A percentile compares a stretch with the other conserved stretches of the same genome.
These are phyloP conservation scores for Tipula vernalis DNA, from an alignment of 2,888 invertebrate species.

Conservation along the genomic window DNA sequence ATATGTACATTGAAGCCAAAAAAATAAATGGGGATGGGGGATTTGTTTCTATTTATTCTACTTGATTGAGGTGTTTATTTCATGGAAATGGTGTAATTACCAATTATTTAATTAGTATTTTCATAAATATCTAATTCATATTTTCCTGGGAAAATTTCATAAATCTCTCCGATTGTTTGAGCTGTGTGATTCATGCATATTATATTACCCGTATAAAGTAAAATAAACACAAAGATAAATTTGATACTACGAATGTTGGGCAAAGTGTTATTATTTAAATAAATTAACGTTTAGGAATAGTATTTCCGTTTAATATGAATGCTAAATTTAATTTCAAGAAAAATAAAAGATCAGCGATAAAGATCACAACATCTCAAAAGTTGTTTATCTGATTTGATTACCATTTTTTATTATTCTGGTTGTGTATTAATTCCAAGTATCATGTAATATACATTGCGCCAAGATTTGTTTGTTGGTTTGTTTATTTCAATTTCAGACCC, in stretches of 20 bases:
- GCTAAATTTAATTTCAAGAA: neutral
- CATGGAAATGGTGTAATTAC: neutral
- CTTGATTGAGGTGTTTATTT: neutral
- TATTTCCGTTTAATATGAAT: neutral
- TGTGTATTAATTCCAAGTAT: neutral
- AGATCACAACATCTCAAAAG: neutral
- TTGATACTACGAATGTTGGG: neutral
- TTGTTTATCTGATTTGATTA: neutral
- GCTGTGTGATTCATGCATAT: neutral
- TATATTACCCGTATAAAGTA: neutral
- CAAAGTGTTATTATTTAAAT: neutral
- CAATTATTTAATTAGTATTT: neutral
- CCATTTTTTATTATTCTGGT: neutral
- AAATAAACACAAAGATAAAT: neutral
- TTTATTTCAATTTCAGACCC: neutral
- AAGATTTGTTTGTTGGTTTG: neutral
- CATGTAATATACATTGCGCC: neutral
- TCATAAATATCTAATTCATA: neutral
- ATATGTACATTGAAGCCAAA: neutral
- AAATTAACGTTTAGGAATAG: neutral
- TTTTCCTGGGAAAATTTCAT: neutral
- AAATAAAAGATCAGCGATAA: neutral
- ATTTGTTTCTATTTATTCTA: neutral
- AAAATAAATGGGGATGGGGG: neutral
- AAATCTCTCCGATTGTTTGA: neutral